Conservation (phyloP, 2,113 vertebrate species). For the Thalassarche chlororhynchos region DNA sequence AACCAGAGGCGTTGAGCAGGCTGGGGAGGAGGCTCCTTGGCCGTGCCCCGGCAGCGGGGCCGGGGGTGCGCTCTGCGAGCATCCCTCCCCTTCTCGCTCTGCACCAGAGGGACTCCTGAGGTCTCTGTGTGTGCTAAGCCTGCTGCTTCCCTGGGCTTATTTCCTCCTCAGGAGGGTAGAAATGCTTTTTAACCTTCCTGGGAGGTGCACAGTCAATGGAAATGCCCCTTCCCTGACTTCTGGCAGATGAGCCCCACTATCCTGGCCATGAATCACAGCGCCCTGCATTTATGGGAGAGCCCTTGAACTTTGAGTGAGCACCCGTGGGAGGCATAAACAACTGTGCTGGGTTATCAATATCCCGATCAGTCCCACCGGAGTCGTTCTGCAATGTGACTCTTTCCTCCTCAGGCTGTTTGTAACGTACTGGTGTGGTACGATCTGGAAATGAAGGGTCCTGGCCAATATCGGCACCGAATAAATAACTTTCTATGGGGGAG, state of each 20-base stretch:
- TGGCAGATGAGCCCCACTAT: neutral
- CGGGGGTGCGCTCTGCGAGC: fast-evolving
- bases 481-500: neutral
- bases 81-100: neutral
- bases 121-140: neutral
- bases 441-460: neutral
- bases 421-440: fast-evolving
- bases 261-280: fast-evolving
- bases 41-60: neutral
- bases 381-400: neutral
- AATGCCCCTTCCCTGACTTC: neutral
- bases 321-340: neutral
- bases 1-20: neutral
- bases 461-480: neutral
- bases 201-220: fast-evolving
- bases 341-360: neutral
- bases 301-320: neutral
- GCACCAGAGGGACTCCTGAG: fast-evolving
- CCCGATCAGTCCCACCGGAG: neutral
- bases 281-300: neutral
- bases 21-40: neutral
- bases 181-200: neutral
- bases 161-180: neutral
- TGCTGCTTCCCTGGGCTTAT: neutral
- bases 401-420: neutral